Evolutionary conservation across 2,797 vertebrate genomes (phyloP), one percentile per base, ranked within the genome.

Genomic region (Danio jaintianensis): DNA sequence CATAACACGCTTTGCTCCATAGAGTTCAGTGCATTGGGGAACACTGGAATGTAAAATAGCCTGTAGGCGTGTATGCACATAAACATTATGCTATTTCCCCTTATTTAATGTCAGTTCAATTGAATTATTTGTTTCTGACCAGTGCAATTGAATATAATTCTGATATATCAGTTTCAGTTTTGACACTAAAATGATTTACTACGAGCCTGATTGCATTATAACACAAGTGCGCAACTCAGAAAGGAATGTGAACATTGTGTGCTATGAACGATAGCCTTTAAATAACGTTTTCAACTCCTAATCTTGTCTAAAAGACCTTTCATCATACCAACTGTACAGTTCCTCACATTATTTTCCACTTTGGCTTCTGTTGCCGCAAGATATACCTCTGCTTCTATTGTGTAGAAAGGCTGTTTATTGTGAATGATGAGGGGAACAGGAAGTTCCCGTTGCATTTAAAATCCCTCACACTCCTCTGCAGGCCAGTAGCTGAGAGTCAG

Each of bases 401-500:
- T 91, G 82, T 47, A 62, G 69, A 59, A 85, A 84, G 77, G 73
- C 83, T 85, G 75, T 75, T 88, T 55, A 89, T 84, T 83, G 70
- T 89, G 84, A 92, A 89, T 88, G 86, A 89, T 89, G 71, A 66
- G 82, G 71, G 29, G 67, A 81, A 69, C 62, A 85, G 77, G 75
- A 87, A 71, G 86, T 73, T 73, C 66, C 78, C 59, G 75, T 70
- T 82, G 67, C 75, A 61, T 50, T 61, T 69, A 62, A 74, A 63
- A 73, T 85, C 29, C 22, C 22, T 18, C 79, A 16, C 67, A 69
- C 85, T 88, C 85, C 89, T 29, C 59, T 88, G 82, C 92, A 98
- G 96, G 90, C 86, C 93, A 75, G 85, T 93, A 78, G 92, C 87
- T 71, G 96, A 97, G 86, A 94, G 93, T 83, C 95, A 94, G 87